Conservation (phyloP, 2,888 invertebrate species). For the Phytoseiulus persimilis region DNA sequence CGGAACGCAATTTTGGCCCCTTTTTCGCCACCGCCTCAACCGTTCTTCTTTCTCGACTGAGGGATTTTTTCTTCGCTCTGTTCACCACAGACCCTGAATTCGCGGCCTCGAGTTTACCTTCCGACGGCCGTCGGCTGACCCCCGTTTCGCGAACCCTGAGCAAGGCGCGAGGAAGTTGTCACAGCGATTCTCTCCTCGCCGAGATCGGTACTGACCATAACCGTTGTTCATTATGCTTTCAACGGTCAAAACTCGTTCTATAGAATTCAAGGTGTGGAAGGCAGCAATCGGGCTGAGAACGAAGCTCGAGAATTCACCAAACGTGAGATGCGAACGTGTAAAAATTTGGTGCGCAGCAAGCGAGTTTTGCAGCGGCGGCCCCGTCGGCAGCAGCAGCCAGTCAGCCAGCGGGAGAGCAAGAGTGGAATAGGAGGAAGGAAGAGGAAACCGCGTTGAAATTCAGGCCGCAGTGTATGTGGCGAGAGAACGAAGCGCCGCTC, state of each 20-base stretch:
- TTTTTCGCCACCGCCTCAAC: background rate
- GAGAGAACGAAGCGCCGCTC: slow-evolving; percentile 25
- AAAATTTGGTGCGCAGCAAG: background rate
- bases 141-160: background rate
- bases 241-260: no score
- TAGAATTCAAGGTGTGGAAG: background rate
- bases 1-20: slow-evolving; percentile 39
- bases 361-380: background rate
- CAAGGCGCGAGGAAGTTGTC: no score
- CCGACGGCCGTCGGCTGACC: background rate
- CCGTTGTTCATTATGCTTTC: no score
- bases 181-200: no score
- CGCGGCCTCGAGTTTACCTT: background rate
- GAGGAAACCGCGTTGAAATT: slow-evolving; percentile 32
- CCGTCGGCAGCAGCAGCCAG: background rate
- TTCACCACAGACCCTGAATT: background rate
- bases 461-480: slow-evolving; percentile 17
- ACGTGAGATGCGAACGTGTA: background rate
- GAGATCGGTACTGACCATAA: no score
- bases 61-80: background rate
- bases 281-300: background rate
- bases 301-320: background rate
- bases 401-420: background rate
- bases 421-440: slow-evolving; percentile 8
- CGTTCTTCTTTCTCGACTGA: background rate